Percentiles rank a stretch among this genome's conserved stretches.
These are phyloP conservation scores for Calycopis cecrops DNA, from an alignment of 1,140 invertebrate genomes.

Conservation along the genomic window DNA sequence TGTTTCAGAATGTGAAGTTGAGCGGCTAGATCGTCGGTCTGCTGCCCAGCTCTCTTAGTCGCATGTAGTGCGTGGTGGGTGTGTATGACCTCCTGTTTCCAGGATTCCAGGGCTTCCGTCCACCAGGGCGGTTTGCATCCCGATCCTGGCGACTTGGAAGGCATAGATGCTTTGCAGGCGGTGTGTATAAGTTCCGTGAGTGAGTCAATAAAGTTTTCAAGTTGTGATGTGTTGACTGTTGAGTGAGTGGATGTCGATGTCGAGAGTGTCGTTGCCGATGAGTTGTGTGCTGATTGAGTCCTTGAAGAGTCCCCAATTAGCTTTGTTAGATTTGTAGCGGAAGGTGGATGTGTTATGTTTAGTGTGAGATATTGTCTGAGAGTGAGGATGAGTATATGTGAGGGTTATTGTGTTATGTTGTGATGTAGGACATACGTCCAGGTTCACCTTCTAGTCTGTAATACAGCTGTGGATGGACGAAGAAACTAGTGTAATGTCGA, in stretches of 20 bases:
- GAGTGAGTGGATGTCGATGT: not conserved
- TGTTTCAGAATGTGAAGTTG: not conserved
- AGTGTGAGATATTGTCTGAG: no score
- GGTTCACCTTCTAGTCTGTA: no score
- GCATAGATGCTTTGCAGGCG: slow-evolving; percentile 8
- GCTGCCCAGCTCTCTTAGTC: not conserved
- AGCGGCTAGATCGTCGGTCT: not conserved
- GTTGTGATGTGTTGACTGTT: not conserved
- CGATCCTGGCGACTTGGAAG: not conserved
- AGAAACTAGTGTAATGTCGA: no score
- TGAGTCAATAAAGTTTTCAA: slow-evolving; percentile 1
- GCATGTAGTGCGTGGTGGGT: not conserved
- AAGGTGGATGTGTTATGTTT: not conserved
- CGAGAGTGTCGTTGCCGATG: no score
- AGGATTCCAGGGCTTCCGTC: not conserved
- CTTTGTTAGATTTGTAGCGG: not conserved
- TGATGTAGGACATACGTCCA: no score
- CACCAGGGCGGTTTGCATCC: slow-evolving; percentile 4
- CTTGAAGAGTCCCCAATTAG: slow-evolving; percentile 8
- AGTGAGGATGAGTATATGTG: no score
- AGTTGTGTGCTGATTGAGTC: not conserved
- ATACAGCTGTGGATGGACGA: no score
- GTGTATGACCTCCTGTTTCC: not conserved
- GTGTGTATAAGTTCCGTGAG: slow-evolving; percentile 7
- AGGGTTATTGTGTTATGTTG: no score